phyloP scores from a whole-genome alignment of 2,113 vertebrate species.

The Heliornis fulica region DNA sequence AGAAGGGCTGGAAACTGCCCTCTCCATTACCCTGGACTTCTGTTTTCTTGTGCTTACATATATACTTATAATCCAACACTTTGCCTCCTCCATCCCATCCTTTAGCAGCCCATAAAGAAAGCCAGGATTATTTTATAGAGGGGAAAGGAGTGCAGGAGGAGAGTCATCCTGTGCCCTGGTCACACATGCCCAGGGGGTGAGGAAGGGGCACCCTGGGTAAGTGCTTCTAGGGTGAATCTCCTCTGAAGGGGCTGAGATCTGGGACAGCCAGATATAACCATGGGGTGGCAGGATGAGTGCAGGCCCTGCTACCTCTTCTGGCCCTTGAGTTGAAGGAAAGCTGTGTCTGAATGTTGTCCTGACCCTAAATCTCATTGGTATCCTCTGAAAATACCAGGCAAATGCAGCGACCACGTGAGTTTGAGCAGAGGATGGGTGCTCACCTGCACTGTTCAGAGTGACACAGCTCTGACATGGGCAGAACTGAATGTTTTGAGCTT shows the following conservation, averaged over 20 bases:
- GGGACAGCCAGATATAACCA: not conserved
- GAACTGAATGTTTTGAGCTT: not conserved
- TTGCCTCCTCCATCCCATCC: not conserved
- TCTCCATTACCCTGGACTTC: not conserved
- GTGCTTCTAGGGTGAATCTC: fast-evolving
- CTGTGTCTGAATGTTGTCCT: not conserved
- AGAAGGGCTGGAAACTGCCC: not conserved
- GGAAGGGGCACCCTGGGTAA: too few species aligned
- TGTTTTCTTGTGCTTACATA: not conserved
- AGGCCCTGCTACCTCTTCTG: not conserved
- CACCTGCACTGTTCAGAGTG: fast-evolving
- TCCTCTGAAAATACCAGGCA: not conserved
- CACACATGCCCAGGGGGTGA: too few species aligned
- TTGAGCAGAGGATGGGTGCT: not conserved
- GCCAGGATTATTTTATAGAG: not conserved
- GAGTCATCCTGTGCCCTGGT: fast-evolving
- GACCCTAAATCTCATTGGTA: not conserved
- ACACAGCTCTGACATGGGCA: not conserved
- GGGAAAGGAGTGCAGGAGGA: not conserved
- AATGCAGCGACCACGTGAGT: not conserved
- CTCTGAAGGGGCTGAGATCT: not conserved
- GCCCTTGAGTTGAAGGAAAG: not conserved
- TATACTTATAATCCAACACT: not conserved
- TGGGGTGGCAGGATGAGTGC: not conserved
- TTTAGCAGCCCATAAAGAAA: not conserved